Evolutionary conservation across 2,797 vertebrate species (phyloP).

Genomic region (Lagodon rhomboides): DNA sequence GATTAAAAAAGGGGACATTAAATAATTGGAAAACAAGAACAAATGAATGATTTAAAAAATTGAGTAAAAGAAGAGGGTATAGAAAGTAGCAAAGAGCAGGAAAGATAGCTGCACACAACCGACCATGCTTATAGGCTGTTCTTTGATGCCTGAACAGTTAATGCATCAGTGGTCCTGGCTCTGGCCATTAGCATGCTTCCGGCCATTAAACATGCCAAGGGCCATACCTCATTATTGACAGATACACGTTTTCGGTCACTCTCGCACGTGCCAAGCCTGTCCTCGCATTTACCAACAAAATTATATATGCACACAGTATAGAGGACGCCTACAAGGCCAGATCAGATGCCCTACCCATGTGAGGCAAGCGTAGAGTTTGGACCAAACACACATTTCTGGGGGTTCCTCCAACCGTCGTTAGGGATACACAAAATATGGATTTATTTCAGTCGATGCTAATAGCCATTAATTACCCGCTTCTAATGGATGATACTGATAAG

Average conservation of each 20-base stretch:
- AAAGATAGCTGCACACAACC: slow-evolving; percentile 21
- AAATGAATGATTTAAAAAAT: background rate
- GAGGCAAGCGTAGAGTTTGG: slow-evolving; percentile 11
- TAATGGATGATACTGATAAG: background rate
- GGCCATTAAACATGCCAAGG: slow-evolving; percentile 63
- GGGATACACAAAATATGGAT: too few relatives aligned
- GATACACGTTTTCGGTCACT: slow-evolving; percentile 32
- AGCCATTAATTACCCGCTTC: too few relatives aligned
- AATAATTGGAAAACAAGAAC: background rate
- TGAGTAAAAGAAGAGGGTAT: background rate
- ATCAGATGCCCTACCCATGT: slow-evolving; percentile 16
- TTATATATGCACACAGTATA: slow-evolving; percentile 21
- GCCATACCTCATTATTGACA: slow-evolving; percentile 67
- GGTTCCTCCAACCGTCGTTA: slow-evolving; percentile 8
- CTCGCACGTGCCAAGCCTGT: background rate
- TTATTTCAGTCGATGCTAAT: too few relatives aligned
- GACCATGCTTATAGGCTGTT: slow-evolving; percentile 42
- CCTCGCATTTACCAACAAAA: background rate
- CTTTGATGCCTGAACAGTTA: slow-evolving; percentile 65
- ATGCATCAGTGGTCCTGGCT: slow-evolving; percentile 57
- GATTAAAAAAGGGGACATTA: background rate
- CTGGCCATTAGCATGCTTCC: slow-evolving; percentile 68
- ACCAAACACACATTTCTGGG: slow-evolving; percentile 13
- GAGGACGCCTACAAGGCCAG: slow-evolving; percentile 6
- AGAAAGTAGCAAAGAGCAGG: slow-evolving; percentile 25